These are phyloP conservation scores for Toxonevra muliebris DNA, from an alignment of 2,888 invertebrate species.

Conservation along the genomic window DNA sequence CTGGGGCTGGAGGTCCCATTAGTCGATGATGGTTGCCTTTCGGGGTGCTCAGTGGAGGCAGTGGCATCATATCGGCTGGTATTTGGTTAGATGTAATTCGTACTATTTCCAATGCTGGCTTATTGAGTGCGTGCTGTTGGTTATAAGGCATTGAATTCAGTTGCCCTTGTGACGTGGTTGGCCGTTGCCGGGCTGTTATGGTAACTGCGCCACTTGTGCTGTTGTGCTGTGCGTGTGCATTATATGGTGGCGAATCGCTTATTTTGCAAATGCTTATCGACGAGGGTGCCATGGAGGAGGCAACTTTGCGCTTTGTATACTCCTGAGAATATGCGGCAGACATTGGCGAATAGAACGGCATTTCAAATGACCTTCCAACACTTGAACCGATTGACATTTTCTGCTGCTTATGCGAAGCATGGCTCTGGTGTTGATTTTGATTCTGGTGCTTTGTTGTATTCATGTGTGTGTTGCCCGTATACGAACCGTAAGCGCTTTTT, in stretches of 20 bases:
- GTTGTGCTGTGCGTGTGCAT: slow-evolving; percentile 32
- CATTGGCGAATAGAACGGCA: slow-evolving; percentile 48
- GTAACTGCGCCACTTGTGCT: slow-evolving; percentile 37
- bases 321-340: slow-evolving; percentile 50
- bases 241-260: slow-evolving; percentile 22
- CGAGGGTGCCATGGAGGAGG: slow-evolving; percentile 22
- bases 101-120: slow-evolving; percentile 58
- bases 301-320: slow-evolving; percentile 47
- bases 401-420: slow-evolving; percentile 8
- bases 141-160: slow-evolving; percentile 15
- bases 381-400: slow-evolving; percentile 32
- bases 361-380: slow-evolving; percentile 39
- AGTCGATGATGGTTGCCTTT: slow-evolving; percentile 53
- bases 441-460: slow-evolving; percentile 5
- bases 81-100: slow-evolving; percentile 49
- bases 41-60: slow-evolving; percentile 39
- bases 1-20: slow-evolving; percentile 68
- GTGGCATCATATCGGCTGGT: slow-evolving; percentile 29
- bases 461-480: slow-evolving; percentile 11
- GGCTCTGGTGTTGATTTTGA: not conserved
- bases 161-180: slow-evolving; percentile 13
- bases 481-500: slow-evolving; percentile 41
- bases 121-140: slow-evolving; percentile 31
- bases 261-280: slow-evolving; percentile 32
- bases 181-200: slow-evolving; percentile 40